Evolutionary conservation across 2,113 vertebrate genomes (phyloP).

Genomic region (Shinisaurus crocodilurus): DNA sequence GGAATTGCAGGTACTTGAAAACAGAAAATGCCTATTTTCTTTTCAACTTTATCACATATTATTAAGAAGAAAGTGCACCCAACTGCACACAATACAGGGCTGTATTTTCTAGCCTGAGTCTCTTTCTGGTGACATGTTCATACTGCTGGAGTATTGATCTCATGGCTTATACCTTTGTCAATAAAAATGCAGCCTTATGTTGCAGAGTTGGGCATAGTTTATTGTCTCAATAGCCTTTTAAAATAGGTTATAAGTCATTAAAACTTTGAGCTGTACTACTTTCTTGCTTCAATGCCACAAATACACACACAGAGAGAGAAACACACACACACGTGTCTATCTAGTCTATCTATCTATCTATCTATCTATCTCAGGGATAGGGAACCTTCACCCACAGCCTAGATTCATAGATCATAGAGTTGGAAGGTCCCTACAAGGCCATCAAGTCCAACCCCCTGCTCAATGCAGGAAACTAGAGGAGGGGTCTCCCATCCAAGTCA

Average conservation of each 20-base stretch:
- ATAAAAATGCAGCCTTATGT: conserved; percentile 7
- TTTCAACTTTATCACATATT: conserved; percentile 16
- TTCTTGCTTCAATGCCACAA: neutral
- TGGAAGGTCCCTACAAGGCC: too few species aligned
- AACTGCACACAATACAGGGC: neutral
- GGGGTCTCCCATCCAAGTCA: too few species aligned
- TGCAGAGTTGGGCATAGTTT: neutral
- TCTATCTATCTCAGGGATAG: too few species aligned
- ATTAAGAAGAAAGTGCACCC: conserved; percentile 6
- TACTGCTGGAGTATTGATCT: conserved; percentile 25
- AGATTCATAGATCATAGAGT: too few species aligned
- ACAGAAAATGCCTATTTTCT: neutral
- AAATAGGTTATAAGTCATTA: conserved; percentile 3
- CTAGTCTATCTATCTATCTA: too few species aligned
- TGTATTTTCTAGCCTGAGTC: conserved; percentile 7
- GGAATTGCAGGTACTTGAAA: neutral
- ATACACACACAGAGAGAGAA: neutral
- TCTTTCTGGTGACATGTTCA: conserved; percentile 13
- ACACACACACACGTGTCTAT: neutral
- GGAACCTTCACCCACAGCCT: too few species aligned
- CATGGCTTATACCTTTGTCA: conserved; percentile 3
- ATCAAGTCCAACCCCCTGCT: too few species aligned
- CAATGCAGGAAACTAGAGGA: too few species aligned
- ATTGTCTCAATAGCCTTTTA: neutral
- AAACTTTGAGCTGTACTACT: neutral